Conservation (phyloP, 2,888 invertebrate species). For the Drosophila limbata region DNA sequence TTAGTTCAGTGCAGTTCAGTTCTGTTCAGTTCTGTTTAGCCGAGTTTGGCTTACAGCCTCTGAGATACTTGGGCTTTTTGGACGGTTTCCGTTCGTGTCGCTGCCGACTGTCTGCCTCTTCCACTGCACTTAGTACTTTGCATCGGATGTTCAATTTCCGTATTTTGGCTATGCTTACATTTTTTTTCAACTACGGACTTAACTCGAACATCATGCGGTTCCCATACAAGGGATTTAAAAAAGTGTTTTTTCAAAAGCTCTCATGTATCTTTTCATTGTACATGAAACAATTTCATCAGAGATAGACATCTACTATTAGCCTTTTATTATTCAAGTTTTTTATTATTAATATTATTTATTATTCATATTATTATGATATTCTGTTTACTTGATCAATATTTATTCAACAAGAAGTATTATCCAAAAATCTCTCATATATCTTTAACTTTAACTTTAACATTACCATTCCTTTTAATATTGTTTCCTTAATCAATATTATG, state of each 20-base stretch:
- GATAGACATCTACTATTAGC: neutral
- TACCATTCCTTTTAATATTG: neutral
- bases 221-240: constrained; percentile 16
- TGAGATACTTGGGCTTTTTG: constrained; percentile 47
- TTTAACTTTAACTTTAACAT: neutral
- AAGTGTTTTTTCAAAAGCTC: neutral
- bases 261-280: neutral
- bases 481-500: neutral
- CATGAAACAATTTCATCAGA: neutral
- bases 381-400: neutral
- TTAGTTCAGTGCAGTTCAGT: constrained; percentile 26
- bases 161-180: constrained; percentile 21
- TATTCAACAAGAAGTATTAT: too few species aligned
- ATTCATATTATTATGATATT: neutral
- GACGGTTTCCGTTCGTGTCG: constrained; percentile 58
- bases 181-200: constrained; percentile 10
- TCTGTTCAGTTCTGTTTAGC: constrained; percentile 32
- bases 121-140: constrained; percentile 51
- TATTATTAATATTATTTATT: neutral
- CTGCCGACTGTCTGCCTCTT: constrained; percentile 35
- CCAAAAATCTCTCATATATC: neutral
- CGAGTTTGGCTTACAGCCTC: constrained; percentile 42
- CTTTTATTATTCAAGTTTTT: neutral
- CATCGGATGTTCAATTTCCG: constrained; percentile 78
- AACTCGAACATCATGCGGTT: constrained; percentile 9